These are phyloP conservation scores for Psittacula cyanocephala DNA, from an alignment of 2,113 vertebrate genomes.

Conservation along the genomic window DNA sequence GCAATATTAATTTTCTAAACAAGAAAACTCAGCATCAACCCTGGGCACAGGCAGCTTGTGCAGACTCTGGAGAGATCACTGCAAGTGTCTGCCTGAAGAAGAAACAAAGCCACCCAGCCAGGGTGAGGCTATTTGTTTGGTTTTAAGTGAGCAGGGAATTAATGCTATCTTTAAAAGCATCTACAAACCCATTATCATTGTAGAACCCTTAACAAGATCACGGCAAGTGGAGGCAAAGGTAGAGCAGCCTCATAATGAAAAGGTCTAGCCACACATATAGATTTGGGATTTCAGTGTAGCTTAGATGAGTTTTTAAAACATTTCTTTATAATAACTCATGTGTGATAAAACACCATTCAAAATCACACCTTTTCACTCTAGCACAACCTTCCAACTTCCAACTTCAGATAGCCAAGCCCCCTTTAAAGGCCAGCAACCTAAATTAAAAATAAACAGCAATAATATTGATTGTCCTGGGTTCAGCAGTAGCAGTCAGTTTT, in stretches of 20 bases:
- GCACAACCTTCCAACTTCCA: background rate
- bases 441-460: background rate
- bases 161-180: background rate
- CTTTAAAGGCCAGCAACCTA: background rate
- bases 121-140: background rate
- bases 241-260: background rate
- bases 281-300: background rate
- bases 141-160: background rate
- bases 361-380: background rate
- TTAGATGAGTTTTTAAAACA: background rate
- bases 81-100: rapidly evolving
- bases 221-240: rapidly evolving
- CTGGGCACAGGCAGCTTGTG: background rate
- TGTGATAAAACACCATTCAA: background rate
- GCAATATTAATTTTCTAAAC: background rate
- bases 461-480: background rate
- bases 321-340: background rate
- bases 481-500: too few species aligned
- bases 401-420: background rate
- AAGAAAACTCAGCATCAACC: background rate
- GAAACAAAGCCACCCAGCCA: background rate
- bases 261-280: too few species aligned
- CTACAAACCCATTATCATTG: background rate
- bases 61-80: background rate
- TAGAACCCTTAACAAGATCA: background rate